phyloP scores from a whole-genome alignment of 2,888 invertebrate genomes.

The Mimachlamys varia region DNA sequence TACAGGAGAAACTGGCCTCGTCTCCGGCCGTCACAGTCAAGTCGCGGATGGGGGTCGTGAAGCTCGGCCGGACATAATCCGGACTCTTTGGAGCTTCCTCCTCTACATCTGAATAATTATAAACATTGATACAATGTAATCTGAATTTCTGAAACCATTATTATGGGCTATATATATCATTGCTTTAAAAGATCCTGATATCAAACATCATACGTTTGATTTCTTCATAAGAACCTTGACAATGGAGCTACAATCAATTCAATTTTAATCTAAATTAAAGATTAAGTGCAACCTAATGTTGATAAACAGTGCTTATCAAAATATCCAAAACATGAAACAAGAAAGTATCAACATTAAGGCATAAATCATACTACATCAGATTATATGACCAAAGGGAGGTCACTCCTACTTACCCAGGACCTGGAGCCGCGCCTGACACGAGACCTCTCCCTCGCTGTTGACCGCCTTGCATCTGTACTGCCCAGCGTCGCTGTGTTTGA shows the following conservation, averaged over 20 bases:
- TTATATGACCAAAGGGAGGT: neutral
- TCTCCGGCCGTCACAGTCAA: slow-evolving; percentile 75
- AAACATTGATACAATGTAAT: neutral
- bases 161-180: no score
- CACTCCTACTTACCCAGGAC: slow-evolving; percentile 84
- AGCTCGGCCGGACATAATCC: slow-evolving; percentile 69
- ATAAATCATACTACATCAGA: no score
- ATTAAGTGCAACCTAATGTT: no score
- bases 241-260: no score
- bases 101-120: slow-evolving; percentile 61
- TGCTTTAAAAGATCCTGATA: no score
- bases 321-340: no score
- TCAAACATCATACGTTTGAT: no score
- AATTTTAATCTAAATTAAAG: no score
- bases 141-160: neutral
- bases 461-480: slow-evolving; percentile 70
- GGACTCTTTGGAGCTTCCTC: slow-evolving; percentile 62
- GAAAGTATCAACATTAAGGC: no score
- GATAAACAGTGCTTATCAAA: no score
- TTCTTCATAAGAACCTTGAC: no score
- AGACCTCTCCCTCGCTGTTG: slow-evolving; percentile 72
- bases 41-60: slow-evolving; percentile 73
- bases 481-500: slow-evolving; percentile 68
- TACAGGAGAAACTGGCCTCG: slow-evolving; percentile 75
- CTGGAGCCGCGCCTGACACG: slow-evolving; percentile 87